phyloP scores from a whole-genome alignment of 1,140 invertebrate species.

The Nephila pilipes region DNA sequence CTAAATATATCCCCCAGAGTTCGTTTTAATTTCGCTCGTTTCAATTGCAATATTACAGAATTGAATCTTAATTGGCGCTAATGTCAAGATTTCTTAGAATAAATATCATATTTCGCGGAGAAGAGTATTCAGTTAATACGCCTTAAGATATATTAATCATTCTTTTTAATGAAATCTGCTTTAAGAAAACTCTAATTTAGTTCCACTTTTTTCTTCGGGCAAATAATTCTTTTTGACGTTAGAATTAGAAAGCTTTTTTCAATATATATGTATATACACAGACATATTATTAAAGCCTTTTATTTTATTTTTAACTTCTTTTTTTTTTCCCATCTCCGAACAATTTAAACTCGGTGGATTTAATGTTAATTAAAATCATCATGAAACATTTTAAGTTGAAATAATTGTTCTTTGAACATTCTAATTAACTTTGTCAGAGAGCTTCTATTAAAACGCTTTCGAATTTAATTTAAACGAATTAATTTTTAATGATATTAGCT shows the following conservation, averaged over 20 bases:
- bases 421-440: constrained; percentile 42
- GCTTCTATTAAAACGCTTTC: background rate
- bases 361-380: constrained; percentile 62
- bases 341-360: constrained; percentile 36
- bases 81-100: background rate
- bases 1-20: constrained; percentile 16
- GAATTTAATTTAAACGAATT: constrained; percentile 41
- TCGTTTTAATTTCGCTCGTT: constrained; percentile 49
- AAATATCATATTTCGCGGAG: constrained; percentile 56
- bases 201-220: background rate
- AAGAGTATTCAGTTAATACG: constrained; percentile 11
- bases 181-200: constrained; percentile 30
- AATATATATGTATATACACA: background rate
- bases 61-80: constrained; percentile 72
- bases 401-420: constrained; percentile 7
- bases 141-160: constrained; percentile 62
- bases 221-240: constrained; percentile 37
- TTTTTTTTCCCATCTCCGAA: background rate
- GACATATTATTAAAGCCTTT: background rate
- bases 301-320: too few species aligned
- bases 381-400: constrained; percentile 54
- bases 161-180: constrained; percentile 59
- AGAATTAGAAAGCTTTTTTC: constrained; percentile 14
- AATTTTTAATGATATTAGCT: constrained; percentile 36
- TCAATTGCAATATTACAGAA: constrained; percentile 27